Evolutionary conservation across 2,113 vertebrate species (phyloP), one percentile per base, ranked within the genome.

Genomic region (Willisornis vidua): DNA sequence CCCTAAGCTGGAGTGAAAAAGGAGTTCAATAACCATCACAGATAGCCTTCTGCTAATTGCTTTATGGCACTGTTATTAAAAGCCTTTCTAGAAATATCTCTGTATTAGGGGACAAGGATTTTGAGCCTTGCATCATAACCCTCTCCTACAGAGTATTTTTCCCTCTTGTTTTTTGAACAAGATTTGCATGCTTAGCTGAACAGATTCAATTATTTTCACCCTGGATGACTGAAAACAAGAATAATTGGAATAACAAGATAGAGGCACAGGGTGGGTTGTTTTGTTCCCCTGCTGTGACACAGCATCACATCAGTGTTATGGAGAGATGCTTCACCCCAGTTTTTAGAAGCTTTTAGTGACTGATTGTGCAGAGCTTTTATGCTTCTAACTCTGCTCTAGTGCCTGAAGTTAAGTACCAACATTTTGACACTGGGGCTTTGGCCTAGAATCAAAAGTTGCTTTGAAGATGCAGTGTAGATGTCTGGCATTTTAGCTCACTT

Each of bases 121-220:
- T 95, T 79, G 63, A 96, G 46, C 59, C 55, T 68, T 88, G 35
- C 63, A 49, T 80, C 37, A 7, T 70, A 85, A 70, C 66, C 33
- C 15, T 54, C 26, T 91, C 29, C 58, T 54, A 39, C 16, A 55
- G 19, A 82, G 15, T 68, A 31, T 72, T 87, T 89, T 81, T 49
- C 78, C 51, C 66, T 65, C 71, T 74, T 91, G 37, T 74, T 79
- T 93, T 93, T 84, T 90, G 55, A 93, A 75, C 75, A n/a, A 9
- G 72, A 61, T 77, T 82, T 85, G 71, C 78, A 85, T 85, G 79
- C 80, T 93, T 84, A 96, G 61, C 82, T 96, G 92, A 92, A 93
- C 83, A 90, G 76, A 76, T 85, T 86, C 52, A 90, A 78, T 39
- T 94, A 71, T 88, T 94, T 96, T 96, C 25, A 70, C 85, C 52